phyloP scores from a whole-genome alignment of 2,888 invertebrate genomes.

The Apamea anceps region DNA sequence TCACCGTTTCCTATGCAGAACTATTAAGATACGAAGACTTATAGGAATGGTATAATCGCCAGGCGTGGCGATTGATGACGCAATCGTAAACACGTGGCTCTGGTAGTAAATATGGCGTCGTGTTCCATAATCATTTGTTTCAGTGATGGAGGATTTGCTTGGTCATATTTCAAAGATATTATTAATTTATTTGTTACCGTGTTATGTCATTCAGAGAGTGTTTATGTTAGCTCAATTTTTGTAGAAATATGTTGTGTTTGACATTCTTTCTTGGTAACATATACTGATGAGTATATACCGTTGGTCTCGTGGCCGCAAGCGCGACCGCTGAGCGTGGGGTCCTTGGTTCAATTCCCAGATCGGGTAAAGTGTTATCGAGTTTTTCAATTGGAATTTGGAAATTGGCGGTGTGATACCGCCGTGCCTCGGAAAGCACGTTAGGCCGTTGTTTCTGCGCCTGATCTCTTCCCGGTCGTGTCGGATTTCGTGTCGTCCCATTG shows the following conservation, averaged over 20 bases:
- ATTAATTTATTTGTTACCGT: background rate
- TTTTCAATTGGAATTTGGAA: background rate
- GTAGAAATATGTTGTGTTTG: background rate
- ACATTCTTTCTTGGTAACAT: background rate
- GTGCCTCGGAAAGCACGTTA: no score
- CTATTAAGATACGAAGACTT: constrained; percentile 71
- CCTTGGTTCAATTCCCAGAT: background rate
- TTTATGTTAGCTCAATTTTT: background rate
- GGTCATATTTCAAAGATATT: constrained; percentile 7
- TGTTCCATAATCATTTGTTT: constrained; percentile 40
- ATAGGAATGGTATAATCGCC: constrained; percentile 41
- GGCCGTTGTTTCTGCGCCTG: no score
- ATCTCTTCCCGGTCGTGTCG: no score
- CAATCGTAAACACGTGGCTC: constrained; percentile 49
- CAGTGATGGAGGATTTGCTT: constrained; percentile 11
- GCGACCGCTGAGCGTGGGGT: background rate
- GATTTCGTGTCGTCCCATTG: background rate
- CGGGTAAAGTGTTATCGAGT: background rate
- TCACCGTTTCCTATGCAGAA: constrained; percentile 79
- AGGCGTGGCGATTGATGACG: constrained; percentile 39
- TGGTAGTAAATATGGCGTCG: constrained; percentile 31
- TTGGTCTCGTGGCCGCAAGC: background rate
- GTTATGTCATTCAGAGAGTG: background rate
- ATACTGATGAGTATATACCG: background rate
- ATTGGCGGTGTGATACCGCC: no score